Evolutionary conservation across 2,113 vertebrate species (phyloP).

Genomic region (Campylomormyrus tamandua): DNA sequence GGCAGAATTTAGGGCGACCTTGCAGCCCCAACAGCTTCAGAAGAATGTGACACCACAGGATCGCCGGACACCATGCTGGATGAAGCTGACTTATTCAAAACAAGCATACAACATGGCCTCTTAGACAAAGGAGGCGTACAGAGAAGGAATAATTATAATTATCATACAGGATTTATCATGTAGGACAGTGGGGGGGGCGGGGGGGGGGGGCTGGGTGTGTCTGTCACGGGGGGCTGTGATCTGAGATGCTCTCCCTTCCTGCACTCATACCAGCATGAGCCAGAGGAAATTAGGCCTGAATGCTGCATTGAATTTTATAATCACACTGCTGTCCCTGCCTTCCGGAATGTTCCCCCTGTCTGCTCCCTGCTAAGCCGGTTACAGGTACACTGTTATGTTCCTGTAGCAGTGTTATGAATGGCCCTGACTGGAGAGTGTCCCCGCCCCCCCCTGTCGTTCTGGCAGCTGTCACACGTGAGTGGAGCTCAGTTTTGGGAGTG

Average conservation of each 20-base stretch:
- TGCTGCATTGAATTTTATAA: background rate
- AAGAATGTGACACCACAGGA: conserved; percentile 35
- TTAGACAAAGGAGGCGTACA: conserved; percentile 30
- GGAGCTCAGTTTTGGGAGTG: background rate
- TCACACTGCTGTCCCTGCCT: background rate
- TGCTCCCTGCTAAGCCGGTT: background rate
- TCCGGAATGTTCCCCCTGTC: background rate
- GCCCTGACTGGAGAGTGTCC: background rate
- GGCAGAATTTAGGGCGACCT: conserved; percentile 48
- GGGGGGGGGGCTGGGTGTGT: too few species aligned
- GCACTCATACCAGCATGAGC: background rate
- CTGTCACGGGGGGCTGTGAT: background rate
- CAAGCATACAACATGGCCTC: conserved; percentile 14
- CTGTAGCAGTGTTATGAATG: background rate
- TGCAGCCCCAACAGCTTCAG: conserved; percentile 29
- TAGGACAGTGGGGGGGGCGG: too few species aligned
- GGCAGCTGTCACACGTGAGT: background rate
- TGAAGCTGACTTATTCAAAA: conserved; percentile 22
- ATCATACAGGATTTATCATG: conserved; percentile 39
- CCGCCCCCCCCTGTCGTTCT: background rate
- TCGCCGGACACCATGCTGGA: background rate
- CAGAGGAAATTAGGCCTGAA: background rate
- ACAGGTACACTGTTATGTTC: background rate
- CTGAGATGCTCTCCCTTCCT: background rate
- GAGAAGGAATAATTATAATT: conserved; percentile 37